These are phyloP conservation scores for Drosophila tripunctata DNA, from an alignment of 2,888 invertebrate genomes.

Conservation along the genomic window DNA sequence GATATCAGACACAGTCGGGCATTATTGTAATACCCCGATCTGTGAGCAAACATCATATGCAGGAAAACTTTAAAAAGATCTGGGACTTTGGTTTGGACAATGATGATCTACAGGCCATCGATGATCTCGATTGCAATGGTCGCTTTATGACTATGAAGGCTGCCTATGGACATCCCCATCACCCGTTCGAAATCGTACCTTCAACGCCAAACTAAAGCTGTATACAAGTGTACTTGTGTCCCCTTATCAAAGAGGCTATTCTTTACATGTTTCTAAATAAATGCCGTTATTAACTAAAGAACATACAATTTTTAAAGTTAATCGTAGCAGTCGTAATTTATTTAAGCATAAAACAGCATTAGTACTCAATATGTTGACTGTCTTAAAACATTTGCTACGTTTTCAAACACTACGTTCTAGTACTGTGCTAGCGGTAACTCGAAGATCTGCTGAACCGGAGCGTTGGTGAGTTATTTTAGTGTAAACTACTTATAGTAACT, in stretches of 20 bases:
- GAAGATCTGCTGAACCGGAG: slow-evolving; percentile 10
- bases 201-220: slow-evolving; percentile 7
- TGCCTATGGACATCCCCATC: slow-evolving; percentile 68
- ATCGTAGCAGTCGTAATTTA: slow-evolving; percentile 9
- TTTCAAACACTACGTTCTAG: not conserved
- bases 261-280: not conserved
- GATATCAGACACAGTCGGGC: slow-evolving; percentile 71
- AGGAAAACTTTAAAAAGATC: slow-evolving; percentile 64
- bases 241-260: not conserved
- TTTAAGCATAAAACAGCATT: not conserved
- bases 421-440: not conserved
- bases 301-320: not conserved
- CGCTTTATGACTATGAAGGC: slow-evolving; percentile 70
- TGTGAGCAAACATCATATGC: slow-evolving; percentile 62
- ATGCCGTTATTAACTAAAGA: not conserved
- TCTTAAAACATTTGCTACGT: not conserved
- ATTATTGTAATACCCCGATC: slow-evolving; percentile 74
- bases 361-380: not conserved
- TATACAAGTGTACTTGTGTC: not conserved
- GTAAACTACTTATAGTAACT: too few species aligned
- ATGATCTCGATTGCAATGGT: slow-evolving; percentile 66
- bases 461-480: slow-evolving; percentile 43
- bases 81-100: slow-evolving; percentile 68
- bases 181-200: slow-evolving; percentile 50
- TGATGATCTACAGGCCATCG: slow-evolving; percentile 60